Base-by-base conservation (phyloP, 1,140 invertebrate species). In the Brachystomella parvula region DNA sequence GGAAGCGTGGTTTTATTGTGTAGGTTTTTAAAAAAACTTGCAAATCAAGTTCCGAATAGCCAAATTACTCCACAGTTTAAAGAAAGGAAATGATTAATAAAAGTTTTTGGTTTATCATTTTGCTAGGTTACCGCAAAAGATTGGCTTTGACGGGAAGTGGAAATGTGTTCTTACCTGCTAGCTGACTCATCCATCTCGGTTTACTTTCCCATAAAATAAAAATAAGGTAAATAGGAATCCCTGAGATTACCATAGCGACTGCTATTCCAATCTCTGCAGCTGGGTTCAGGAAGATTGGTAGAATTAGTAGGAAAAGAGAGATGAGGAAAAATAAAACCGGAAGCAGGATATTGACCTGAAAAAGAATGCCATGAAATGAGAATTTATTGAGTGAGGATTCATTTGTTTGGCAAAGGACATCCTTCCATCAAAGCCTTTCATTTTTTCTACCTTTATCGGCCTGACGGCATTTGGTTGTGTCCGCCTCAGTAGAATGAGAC, bases 181-280 rank as follows among this genome's bases (percentile, higher is more conserved):
- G 21, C 32, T 57, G 61, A n/a, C 75, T 74, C 69, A 85, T 76
- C 56, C 73, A 74, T 47, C 71, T 65, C 12, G 89, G 88, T 77
- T 94, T 96, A 28, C 84, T 85, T 75, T 89, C 82, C 90, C 91
- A 94, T 65, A 83, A 82, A 26, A 96, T 90, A 71, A 92, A 94
- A 0, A 93, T 67, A 49, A 87, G 84, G 77, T 96, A 98, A 2
- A 96, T 87, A 1, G 94, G 94, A 66, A 97, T 87, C 6, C 93
- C 69, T 3, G 90, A 88, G 1, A 88, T 73, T 32, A 95, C 89
- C 47, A 97, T 90, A 9, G 81, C 81, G 17, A 90, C 76, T 19
- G 92, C 94, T 47, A 96, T 85, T 0, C 88, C 86, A 15, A 92
- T 89, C 79, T 93, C 91, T 70, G 77, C 30, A 59, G 74, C 82